Percentiles rank a stretch among this genome's conserved stretches.
These are phyloP conservation scores for Zapus hudsonius DNA, from an alignment of 2,113 vertebrate genomes.

Conservation along the genomic window DNA sequence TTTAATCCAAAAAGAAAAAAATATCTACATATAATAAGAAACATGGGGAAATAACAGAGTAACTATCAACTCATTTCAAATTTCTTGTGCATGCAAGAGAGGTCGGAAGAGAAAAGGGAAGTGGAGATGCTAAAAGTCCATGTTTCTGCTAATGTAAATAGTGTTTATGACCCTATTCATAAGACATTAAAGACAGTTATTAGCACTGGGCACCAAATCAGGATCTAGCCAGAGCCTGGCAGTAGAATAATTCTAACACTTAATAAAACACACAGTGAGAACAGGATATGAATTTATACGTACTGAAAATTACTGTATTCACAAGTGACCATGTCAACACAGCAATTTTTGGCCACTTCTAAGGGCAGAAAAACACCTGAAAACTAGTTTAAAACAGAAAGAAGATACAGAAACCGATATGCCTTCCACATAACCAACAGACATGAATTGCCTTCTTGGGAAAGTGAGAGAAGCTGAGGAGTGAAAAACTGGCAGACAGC, in stretches of 20 bases:
- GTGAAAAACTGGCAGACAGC: neutral
- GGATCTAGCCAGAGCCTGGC: slow-evolving; percentile 72
- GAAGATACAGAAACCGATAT: neutral
- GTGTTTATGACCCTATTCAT: slow-evolving; percentile 80
- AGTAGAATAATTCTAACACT: slow-evolving; percentile 69
- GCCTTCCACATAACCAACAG: neutral
- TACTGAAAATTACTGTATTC: slow-evolving; percentile 69
- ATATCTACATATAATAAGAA: slow-evolving; percentile 48
- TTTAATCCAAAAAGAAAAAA: slow-evolving; percentile 67
- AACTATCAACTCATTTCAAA: neutral
- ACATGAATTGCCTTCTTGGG: neutral
- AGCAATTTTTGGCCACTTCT: slow-evolving; percentile 12
- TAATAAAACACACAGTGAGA: slow-evolving; percentile 70
- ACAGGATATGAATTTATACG: slow-evolving; percentile 73
- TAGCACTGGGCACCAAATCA: slow-evolving; percentile 74
- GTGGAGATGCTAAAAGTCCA: slow-evolving; percentile 42
- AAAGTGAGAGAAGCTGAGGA: neutral
- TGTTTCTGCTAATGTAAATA: slow-evolving; percentile 66
- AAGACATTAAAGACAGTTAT: slow-evolving; percentile 79
- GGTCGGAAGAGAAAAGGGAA: neutral
- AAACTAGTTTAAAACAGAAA: slow-evolving; percentile 49
- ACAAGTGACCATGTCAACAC: slow-evolving; percentile 61
- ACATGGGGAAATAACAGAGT: neutral
- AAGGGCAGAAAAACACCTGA: neutral
- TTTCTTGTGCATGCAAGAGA: neutral